Evolutionary conservation across 2,113 vertebrate species (phyloP), one percentile per base, ranked within the genome.

Genomic region (Murina feae): DNA sequence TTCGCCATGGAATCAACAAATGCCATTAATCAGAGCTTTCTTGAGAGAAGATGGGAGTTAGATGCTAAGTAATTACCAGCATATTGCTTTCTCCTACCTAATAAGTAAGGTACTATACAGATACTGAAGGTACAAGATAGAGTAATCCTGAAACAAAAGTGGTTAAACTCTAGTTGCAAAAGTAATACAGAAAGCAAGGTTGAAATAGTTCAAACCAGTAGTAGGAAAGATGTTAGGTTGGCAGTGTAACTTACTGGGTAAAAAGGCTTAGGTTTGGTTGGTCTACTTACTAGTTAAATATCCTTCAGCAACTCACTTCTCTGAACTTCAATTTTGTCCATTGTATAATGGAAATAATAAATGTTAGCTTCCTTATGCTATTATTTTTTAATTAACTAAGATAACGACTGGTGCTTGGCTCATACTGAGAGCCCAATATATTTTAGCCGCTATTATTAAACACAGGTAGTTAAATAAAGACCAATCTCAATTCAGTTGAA

Each of bases 1-100:
- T 69, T 91, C 49, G 47, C 35, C 1, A 25, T 13, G 83, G 49
- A 95, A 93, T 74, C 53, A 87, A 65, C 55, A 82, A 55, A 53
- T 44, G 5, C 21, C 17, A 49, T 49, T 55, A 71, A 18, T 17
- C 16, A 47, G 60, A 53, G 74, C 13, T 88, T 89, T 88, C 32
- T 18, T 69, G 14, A 63, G 20, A 69, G 53, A 55, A 10, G 2
- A 32, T 1, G 25, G 6, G 35, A 0, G 2, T 58, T 71, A 11
- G 13, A 8, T 51, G 1, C 35, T n/a, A 51, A 71, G 51, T 10
- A 28, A 71, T 85, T 35, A 44, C 4, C 30, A 47, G 53, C 25
- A 28, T 28, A 65, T 44, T 21, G 16, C 39, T 66, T 17, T 18
- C 23, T 85, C 44, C 37, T 39, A 32, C 16, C 23, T 58, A 32